Conservation (phyloP, 2,888 invertebrate species). For the Protophormia terraenovae region DNA sequence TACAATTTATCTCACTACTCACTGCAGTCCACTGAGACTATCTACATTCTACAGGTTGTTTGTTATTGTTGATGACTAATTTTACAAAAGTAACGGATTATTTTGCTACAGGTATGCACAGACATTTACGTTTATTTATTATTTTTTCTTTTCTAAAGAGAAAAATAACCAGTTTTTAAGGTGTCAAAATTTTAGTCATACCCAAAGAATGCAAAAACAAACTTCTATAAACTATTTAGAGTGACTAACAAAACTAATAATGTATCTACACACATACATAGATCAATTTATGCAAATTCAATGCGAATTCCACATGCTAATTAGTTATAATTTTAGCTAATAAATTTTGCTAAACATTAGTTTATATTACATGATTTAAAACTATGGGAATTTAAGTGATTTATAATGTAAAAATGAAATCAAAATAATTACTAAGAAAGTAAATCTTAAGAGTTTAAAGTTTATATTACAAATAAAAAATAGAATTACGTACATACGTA, state of each 20-base stretch:
- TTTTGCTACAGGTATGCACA: background rate
- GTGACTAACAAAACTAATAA: constrained; percentile 27
- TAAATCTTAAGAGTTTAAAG: background rate
- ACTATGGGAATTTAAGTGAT: background rate
- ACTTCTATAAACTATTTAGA: background rate
- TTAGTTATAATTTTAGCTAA: background rate
- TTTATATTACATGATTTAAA: background rate
- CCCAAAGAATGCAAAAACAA: constrained; percentile 33
- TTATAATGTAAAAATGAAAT: background rate
- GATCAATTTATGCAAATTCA: background rate
- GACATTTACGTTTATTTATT: background rate
- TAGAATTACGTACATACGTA: too few relatives aligned
- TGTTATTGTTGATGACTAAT: background rate
- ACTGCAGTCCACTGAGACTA: too few relatives aligned
- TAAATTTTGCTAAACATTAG: background rate
- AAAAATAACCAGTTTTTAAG: constrained; percentile 32
- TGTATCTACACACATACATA: background rate
- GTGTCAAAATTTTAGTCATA: constrained; percentile 40
- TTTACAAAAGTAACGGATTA: background rate
- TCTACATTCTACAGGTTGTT: background rate
- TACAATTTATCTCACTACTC: background rate
- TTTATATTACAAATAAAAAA: background rate
- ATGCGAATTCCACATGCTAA: background rate
- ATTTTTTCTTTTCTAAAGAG: background rate
- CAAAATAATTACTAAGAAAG: background rate